Conservation (phyloP, 1,140 invertebrate species). For the Metaphire vulgaris region DNA sequence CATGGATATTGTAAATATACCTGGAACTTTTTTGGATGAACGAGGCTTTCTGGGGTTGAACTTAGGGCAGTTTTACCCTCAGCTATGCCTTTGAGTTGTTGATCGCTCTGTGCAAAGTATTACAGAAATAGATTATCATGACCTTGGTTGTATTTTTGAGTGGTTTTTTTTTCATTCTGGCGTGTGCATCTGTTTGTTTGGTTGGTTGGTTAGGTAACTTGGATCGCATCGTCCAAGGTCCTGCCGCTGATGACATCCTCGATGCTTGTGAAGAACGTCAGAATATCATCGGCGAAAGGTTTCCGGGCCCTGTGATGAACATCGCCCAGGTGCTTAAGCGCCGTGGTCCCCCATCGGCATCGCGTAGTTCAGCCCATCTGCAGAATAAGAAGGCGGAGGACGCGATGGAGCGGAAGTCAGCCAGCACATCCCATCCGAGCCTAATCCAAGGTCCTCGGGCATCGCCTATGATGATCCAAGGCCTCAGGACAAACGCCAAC, state of each 20-base stretch:
- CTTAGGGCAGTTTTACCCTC: no score
- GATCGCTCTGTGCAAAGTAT: no score
- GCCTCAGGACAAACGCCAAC: slow-evolving; percentile 82
- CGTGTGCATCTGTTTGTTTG: neutral
- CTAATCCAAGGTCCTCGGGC: slow-evolving; percentile 65
- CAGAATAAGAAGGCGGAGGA: slow-evolving; percentile 35
- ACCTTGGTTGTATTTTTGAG: no score
- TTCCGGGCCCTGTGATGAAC: slow-evolving; percentile 52
- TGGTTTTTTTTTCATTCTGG: no score
- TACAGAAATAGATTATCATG: no score
- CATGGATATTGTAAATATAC: no score
- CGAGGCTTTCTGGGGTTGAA: no score
- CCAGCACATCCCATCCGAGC: slow-evolving; percentile 22
- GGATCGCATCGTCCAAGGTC: slow-evolving; percentile 88
- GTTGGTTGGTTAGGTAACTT: slow-evolving; percentile 64
- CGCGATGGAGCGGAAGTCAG: slow-evolving; percentile 1
- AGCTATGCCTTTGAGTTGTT: no score
- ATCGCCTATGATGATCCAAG: slow-evolving; percentile 70
- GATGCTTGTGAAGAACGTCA: slow-evolving; percentile 87
- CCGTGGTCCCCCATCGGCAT: slow-evolving; percentile 83
- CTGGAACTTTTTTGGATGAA: no score
- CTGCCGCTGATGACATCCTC: slow-evolving; percentile 91
- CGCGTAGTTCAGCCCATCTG: slow-evolving; percentile 49
- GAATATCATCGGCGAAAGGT: slow-evolving; percentile 53
- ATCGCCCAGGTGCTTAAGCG: slow-evolving; percentile 60